Base-by-base conservation (phyloP, 1,140 invertebrate genomes). In the Sinella curviseta region DNA sequence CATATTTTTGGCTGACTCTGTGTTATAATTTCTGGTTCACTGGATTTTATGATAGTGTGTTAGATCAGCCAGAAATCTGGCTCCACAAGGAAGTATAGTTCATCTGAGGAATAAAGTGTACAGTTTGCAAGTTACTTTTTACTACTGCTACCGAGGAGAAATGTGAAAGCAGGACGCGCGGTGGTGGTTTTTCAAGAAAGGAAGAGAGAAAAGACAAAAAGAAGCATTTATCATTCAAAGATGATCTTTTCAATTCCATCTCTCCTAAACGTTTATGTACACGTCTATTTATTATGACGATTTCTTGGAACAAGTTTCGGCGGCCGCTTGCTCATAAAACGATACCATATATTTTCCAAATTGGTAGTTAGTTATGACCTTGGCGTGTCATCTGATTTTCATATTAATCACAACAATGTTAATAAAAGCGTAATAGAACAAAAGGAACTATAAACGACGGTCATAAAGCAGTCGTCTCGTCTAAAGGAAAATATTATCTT, bases 21-120 rank as follows among this genome's bases (percentile, higher is more conserved):
- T 60, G 57, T 60, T 60, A 60, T 60, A 60, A 60, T 60, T 60
- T 60, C 57, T 60, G 57, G 57, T 60, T 60, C 57, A 60, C 57
- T 60, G 57, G 57, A 60, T 60, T 60, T 60, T 60, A 60, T 60
- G 14, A 60, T 60, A 26, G 14, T 26, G 24, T 4, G 57, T 60
- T 12, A 60, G 57, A 60, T 60, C 57, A 60, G 12, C 57, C 57
- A 60, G 57, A 60, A 60, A 60, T 60, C 57, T 60, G 12, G 14
- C 57, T 60, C 57, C 39, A 8, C 20, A 12, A 8, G 39, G n/a
- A n/a, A n/a, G n/a, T n/a, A n/a, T n/a, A n/a, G n/a, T n/a, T n/a
- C n/a, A n/a, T n/a, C n/a, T 8, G 39, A 48, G 17, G 4, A 48
- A 48, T 8, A 48, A 48, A 4, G 39, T 48, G 17, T 48, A 17